These are phyloP conservation scores for Pogonognathellus flavescens DNA, from an alignment of 1,140 invertebrate genomes.

Conservation along the genomic window DNA sequence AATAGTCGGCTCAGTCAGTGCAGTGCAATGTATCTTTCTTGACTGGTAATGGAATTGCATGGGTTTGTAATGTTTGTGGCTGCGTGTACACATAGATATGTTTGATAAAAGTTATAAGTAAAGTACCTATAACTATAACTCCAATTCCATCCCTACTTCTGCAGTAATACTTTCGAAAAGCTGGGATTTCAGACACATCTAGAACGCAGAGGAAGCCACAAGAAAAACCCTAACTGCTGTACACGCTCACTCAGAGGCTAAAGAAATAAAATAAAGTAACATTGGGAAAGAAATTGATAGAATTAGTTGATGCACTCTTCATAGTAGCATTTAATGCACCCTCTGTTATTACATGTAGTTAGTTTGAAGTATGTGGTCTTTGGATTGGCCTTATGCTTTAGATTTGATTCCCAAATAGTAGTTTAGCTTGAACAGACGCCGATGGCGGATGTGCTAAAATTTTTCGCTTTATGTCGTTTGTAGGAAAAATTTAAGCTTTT, in stretches of 20 bases:
- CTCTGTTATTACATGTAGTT: background rate
- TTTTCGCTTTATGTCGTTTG: slow-evolving; percentile 14
- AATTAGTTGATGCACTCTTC: slow-evolving; percentile 35
- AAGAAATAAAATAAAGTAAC: slow-evolving; percentile 5
- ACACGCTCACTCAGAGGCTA: background rate
- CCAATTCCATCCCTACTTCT: too few species aligned
- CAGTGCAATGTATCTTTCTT: slow-evolving; percentile 19
- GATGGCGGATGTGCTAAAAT: slow-evolving; percentile 31
- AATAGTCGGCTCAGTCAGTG: background rate
- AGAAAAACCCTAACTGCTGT: slow-evolving; percentile 4
- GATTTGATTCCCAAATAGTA: slow-evolving; percentile 15
- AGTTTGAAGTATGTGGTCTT: background rate
- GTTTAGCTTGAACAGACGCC: slow-evolving; percentile 35
- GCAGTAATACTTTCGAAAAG: background rate
- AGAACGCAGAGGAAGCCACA: slow-evolving; percentile 23
- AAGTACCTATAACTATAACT: too few species aligned
- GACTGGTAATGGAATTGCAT: slow-evolving; percentile 24
- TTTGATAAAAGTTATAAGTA: too few species aligned
- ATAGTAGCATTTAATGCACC: background rate
- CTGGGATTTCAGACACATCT: slow-evolving; percentile 19
- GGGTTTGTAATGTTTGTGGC: background rate
- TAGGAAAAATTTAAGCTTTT: slow-evolving; percentile 42
- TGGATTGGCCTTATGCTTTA: slow-evolving; percentile 3
- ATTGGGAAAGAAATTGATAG: background rate
- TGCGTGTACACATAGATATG: too few species aligned